Conservation (phyloP, 2,113 vertebrate species). For the Turnix velox region DNA sequence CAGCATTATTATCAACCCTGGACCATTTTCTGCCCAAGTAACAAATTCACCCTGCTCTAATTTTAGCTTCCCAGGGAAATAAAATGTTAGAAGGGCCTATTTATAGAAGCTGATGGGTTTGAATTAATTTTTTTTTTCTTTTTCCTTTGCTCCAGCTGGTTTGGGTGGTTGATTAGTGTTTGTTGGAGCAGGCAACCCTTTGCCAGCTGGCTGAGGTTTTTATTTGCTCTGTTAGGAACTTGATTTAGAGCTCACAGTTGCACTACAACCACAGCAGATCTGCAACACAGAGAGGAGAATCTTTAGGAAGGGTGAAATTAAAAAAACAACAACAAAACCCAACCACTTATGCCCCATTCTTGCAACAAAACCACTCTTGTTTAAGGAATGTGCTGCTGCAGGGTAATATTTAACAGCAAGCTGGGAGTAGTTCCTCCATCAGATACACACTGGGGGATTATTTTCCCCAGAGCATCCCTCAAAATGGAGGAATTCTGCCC, state of each 20-base stretch:
- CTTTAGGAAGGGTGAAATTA: too few species aligned
- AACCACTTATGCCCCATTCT: neutral
- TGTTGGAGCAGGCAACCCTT: neutral
- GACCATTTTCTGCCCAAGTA: neutral
- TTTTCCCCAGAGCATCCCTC: neutral
- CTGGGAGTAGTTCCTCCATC: neutral
- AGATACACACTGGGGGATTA: neutral
- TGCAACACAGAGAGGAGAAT: neutral
- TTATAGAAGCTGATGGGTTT: neutral
- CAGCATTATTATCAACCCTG: accelerated
- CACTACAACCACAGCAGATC: neutral
- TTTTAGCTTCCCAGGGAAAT: neutral
- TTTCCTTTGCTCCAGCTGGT: neutral
- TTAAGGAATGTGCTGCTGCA: neutral
- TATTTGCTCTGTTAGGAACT: neutral
- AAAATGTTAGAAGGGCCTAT: neutral
- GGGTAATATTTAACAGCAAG: neutral
- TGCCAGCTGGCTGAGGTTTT: neutral
- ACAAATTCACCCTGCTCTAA: neutral
- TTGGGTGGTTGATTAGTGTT: neutral
- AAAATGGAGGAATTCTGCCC: neutral
- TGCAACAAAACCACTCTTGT: neutral
- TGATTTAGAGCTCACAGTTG: neutral
- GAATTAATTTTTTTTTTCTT: neutral
- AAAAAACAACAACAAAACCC: too few species aligned